phyloP scores from a whole-genome alignment of 2,113 vertebrate species.

The Alaudala cheleensis region DNA sequence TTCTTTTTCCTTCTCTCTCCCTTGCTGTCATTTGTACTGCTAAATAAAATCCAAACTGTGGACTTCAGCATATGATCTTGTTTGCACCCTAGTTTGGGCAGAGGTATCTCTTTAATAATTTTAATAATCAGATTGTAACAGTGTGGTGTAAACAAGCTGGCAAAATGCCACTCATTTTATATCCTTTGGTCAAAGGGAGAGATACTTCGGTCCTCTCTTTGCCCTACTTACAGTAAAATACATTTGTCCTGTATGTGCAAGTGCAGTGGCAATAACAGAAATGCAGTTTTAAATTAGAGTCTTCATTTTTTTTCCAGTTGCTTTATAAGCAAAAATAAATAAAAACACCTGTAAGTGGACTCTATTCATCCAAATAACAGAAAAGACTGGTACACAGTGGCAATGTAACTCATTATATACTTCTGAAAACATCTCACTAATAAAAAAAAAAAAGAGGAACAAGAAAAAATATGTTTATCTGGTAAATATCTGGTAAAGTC shows the following conservation, averaged over 20 bases:
- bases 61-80: background rate
- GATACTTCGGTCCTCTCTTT: background rate
- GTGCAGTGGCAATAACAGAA: background rate
- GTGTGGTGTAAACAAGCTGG: background rate
- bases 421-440: background rate
- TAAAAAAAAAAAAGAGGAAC: background rate
- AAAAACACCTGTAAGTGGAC: background rate
- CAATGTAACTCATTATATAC: background rate
- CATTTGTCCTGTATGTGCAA: background rate
- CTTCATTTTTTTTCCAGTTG: background rate
- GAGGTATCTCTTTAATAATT: background rate
- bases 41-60: background rate
- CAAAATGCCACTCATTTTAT: background rate
- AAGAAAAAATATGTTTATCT: background rate
- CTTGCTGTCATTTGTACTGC: background rate
- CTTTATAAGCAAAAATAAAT: background rate
- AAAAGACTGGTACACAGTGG: background rate
- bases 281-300: rapidly evolving
- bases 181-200: background rate
- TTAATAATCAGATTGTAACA: background rate
- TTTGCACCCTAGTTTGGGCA: background rate
- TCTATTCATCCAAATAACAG: background rate
- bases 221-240: background rate
- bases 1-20: background rate
- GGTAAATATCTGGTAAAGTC: background rate